Evolutionary conservation across 2,888 invertebrate species (phyloP).

Genomic region (Epistrophe grossulariae): DNA sequence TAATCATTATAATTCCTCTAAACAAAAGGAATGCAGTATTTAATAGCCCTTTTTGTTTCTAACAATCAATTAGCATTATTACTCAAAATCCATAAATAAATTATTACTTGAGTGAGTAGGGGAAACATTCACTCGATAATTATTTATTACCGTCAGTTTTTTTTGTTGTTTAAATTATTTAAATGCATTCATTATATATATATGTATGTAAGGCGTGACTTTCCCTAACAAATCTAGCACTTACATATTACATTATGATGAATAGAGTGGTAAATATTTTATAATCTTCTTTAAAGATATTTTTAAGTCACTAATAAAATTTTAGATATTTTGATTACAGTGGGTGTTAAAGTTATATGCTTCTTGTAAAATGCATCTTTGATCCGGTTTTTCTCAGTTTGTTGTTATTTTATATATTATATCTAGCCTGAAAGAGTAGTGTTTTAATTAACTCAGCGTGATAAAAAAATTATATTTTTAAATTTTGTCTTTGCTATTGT

Average conservation of each 20-base stretch:
- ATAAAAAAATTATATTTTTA: conserved; percentile 32
- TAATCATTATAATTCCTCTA: background rate
- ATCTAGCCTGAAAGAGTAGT: conserved; percentile 1
- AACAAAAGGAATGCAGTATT: conserved; percentile 22
- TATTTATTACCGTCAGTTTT: conserved; percentile 37
- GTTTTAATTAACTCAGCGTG: conserved; percentile 54
- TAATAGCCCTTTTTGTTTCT: conserved; percentile 35
- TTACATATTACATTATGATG: conserved; percentile 3
- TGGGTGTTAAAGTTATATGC: conserved; percentile 36
- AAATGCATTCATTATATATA: conserved; percentile 44
- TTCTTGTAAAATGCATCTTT: background rate
- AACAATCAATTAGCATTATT: conserved; percentile 40
- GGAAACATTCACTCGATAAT: conserved; percentile 30
- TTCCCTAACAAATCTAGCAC: conserved; percentile 20
- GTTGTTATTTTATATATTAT: conserved; percentile 28
- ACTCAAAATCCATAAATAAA: conserved; percentile 38
- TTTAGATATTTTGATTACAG: conserved; percentile 43
- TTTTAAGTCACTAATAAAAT: conserved; percentile 30
- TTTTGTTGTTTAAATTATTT: conserved; percentile 24
- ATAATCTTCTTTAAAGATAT: conserved; percentile 8
- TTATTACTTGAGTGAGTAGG: conserved; percentile 26
- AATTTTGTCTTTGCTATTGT: conserved; percentile 11
- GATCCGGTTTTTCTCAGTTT: conserved; percentile 24
- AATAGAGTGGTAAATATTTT: conserved; percentile 41
- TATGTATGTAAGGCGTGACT: conserved; percentile 47